Evolutionary conservation across 37 sponge, comb jelly and placozoan genomes (phyloP), one percentile per base, ranked within the genome.

Genomic region (Haliclona indistincta): DNA sequence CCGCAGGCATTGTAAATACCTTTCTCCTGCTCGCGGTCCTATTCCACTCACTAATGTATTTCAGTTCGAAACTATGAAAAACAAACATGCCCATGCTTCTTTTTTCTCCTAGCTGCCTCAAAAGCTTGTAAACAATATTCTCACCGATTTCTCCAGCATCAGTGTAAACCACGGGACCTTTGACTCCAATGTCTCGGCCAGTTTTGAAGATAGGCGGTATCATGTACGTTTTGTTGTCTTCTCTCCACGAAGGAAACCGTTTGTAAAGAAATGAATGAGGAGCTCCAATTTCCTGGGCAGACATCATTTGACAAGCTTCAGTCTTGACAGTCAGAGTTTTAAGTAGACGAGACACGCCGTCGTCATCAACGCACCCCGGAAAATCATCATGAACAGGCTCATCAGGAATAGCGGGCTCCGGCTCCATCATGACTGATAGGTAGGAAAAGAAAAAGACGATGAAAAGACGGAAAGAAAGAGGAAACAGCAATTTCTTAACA

Each of bases 191-290:
- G n/a, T n/a, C n/a, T 49, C 17, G 52, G 17, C 11, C 52, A 49
- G 52, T 49, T 49, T 49, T 49, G 52, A 49, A 49, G 52, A 49
- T 17, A 49, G 52, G 52, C 17, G 52, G 52, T 49, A 49, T 49
- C 52, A 49, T 49, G 52, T 49, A 49, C 52, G 52, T 49, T 17
- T 49, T 49, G 11, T 17, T 11, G 17, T 17, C 52, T 19, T 49
- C 52, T 17, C 17, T 49, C 52, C 52, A 49, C 15, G 11, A 19
- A 49, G 52, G 52, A 49, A 49, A 49, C 15, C 52, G 52, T 17
- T 49, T 49, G 17, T 49, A 49, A 19, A 49, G 17, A 49, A 49
- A 49, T 17, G 11, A 17, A 49, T 49, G 52, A 49, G 52, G 52
- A 17, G 52, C 52, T 49, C 52, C 52, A 17, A 49, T 11, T 11